Evolutionary conservation across 1,140 invertebrate genomes (phyloP).

Genomic region (Tachypleus tridentatus): DNA sequence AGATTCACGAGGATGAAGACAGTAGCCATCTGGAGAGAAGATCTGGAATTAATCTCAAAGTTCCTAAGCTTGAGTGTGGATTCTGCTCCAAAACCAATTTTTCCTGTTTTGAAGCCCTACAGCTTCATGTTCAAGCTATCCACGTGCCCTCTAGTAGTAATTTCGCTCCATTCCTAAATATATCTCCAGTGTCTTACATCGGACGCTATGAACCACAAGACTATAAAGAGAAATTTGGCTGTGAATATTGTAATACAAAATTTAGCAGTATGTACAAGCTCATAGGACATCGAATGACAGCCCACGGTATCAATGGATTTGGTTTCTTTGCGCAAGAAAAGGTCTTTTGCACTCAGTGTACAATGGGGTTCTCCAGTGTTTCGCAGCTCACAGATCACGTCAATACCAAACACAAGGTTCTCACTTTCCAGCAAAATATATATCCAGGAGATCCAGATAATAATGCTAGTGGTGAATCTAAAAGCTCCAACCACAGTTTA

Average conservation of each 20-base stretch:
- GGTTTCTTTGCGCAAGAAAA: conserved; percentile 12
- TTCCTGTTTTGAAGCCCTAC: conserved; percentile 63
- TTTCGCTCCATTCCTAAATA: conserved; percentile 1
- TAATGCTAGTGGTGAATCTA: too few relatives aligned
- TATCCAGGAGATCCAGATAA: too few relatives aligned
- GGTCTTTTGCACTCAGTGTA: conserved; percentile 41
- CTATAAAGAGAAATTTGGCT: conserved; percentile 35
- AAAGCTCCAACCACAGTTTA: too few relatives aligned
- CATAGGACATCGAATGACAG: conserved; percentile 33
- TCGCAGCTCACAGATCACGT: conserved; percentile 48
- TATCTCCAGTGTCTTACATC: not conserved
- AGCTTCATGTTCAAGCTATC: conserved; percentile 66
- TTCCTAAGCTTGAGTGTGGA: conserved; percentile 30
- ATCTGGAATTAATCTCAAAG: too few relatives aligned
- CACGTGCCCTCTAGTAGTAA: conserved; percentile 39
- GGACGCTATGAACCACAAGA: conserved; percentile 6
- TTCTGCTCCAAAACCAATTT: conserved; percentile 71
- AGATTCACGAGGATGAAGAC: too few relatives aligned
- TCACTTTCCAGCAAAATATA: too few relatives aligned
- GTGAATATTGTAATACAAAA: conserved; percentile 41
- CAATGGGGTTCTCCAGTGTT: conserved; percentile 39
- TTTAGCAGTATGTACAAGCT: conserved; percentile 36
- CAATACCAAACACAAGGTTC: conserved; percentile 39
- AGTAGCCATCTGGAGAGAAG: too few relatives aligned
- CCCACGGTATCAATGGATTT: conserved; percentile 28